phyloP scores from a whole-genome alignment of 2,113 vertebrate genomes.

The Brienomyrus longianalis region DNA sequence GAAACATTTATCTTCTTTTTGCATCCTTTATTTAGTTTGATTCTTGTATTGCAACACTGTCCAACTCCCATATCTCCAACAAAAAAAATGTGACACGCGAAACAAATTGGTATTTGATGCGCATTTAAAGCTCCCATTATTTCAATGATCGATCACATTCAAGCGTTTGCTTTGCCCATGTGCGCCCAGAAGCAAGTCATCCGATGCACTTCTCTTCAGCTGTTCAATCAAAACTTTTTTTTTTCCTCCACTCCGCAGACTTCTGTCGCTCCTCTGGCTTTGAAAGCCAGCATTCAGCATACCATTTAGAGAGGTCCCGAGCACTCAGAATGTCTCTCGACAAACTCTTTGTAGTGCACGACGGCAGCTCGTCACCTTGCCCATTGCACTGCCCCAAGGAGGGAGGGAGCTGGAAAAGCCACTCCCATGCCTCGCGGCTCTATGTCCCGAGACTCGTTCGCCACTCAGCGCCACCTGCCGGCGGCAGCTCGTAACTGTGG shows the following conservation, averaged over 20 bases:
- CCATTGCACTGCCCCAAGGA: conserved; percentile 34
- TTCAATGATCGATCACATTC: background rate
- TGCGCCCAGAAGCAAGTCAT: background rate
- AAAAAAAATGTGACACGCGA: background rate
- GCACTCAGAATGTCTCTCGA: background rate
- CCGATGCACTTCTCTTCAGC: background rate
- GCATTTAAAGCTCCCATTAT: background rate
- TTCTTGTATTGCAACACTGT: background rate
- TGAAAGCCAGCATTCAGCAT: background rate
- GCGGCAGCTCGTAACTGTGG: conserved; percentile 43
- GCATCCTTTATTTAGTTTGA: background rate
- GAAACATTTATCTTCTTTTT: background rate
- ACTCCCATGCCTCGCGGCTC: conserved; percentile 32
- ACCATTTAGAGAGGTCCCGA: background rate
- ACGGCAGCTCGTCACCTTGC: conserved; percentile 17
- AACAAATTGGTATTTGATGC: conserved; percentile 1
- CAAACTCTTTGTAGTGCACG: background rate
- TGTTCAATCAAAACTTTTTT: background rate
- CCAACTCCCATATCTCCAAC: background rate
- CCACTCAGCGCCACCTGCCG: conserved; percentile 45
- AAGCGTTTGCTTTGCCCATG: background rate
- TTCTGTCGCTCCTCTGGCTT: background rate
- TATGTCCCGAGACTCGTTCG: conserved; percentile 23
- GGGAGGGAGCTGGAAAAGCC: conserved; percentile 27
- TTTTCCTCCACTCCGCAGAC: background rate